Evolutionary conservation across 2,797 vertebrate species (phyloP).

Genomic region (Coilia nasus): DNA sequence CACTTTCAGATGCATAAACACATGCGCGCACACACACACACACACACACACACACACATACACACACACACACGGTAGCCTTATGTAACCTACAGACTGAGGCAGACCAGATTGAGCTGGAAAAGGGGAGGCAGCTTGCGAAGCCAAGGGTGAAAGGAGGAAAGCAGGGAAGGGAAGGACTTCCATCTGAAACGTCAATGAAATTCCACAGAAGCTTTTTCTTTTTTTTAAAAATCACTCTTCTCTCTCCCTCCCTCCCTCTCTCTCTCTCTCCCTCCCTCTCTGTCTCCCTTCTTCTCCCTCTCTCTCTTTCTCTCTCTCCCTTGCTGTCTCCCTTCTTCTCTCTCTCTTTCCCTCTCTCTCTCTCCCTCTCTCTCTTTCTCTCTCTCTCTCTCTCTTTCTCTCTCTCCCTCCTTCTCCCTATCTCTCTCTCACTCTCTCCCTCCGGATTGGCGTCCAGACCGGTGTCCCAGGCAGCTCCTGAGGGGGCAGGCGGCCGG

Average conservation of each 20-base stretch:
- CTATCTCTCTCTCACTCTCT: too few relatives aligned
- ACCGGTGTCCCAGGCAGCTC: neutral
- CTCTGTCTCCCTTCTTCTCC: neutral
- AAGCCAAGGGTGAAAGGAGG: conserved; percentile 28
- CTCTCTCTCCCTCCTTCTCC: neutral
- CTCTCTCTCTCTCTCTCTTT: too few relatives aligned
- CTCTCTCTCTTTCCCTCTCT: too few relatives aligned
- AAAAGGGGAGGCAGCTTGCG: conserved; percentile 41
- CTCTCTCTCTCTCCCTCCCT: too few relatives aligned
- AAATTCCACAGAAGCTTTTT: conserved; percentile 53
- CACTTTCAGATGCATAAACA: neutral
- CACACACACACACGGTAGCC: conserved; percentile 37
- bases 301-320: neutral
- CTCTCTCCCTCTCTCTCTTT: too few relatives aligned
- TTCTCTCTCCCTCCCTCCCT: conserved; percentile 28
- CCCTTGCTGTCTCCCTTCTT: too few relatives aligned
- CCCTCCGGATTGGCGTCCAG: neutral
- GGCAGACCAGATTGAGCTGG: conserved; percentile 19
- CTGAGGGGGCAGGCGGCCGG: too few relatives aligned
- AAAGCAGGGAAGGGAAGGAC: conserved; percentile 31
- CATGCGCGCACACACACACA: too few relatives aligned
- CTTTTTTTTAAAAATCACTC: too few relatives aligned
- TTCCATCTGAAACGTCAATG: conserved; percentile 58
- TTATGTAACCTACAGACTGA: conserved; percentile 50
- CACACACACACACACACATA: conserved; percentile 13